These are phyloP conservation scores for Isoperla grammatica DNA, from an alignment of 2,888 invertebrate species.

Conservation along the genomic window DNA sequence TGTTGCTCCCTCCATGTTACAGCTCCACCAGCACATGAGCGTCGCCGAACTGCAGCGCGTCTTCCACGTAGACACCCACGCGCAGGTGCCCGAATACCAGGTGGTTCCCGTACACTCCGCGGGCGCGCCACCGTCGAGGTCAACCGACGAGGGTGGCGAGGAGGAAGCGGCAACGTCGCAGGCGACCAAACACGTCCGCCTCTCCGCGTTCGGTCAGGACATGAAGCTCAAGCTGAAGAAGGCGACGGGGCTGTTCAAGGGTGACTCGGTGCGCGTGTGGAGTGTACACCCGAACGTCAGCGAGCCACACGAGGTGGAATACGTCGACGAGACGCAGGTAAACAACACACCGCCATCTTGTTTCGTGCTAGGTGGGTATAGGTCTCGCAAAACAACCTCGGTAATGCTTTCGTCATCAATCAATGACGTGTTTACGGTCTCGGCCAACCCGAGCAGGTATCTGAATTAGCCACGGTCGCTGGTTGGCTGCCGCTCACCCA, in stretches of 20 bases:
- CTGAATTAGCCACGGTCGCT: too few relatives aligned
- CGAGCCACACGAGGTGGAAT: conserved; percentile 70
- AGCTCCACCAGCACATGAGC: conserved; percentile 89
- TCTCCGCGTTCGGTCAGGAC: conserved; percentile 75
- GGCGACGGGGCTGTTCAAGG: conserved; percentile 71
- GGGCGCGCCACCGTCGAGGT: conserved; percentile 35
- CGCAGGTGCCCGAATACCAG: conserved; percentile 78
- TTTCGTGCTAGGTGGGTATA: not conserved
- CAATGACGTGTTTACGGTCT: too few relatives aligned
- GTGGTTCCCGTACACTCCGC: conserved; percentile 64
- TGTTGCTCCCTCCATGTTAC: conserved; percentile 45
- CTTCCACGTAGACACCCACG: conserved; percentile 76
- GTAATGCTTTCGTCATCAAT: too few relatives aligned
- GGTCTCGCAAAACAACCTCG: too few relatives aligned
- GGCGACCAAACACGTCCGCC: conserved; percentile 46
- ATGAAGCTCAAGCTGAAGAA: conserved; percentile 67
- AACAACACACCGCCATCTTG: conserved; percentile 40
- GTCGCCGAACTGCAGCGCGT: conserved; percentile 71
- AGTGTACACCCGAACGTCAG: conserved; percentile 70
- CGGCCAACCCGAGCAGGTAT: too few relatives aligned
- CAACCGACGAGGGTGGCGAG: conserved; percentile 33
- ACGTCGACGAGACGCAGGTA: conserved; percentile 70
- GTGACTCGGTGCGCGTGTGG: conserved; percentile 75
- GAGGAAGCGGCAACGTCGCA: conserved; percentile 35
- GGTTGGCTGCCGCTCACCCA: too few relatives aligned